Evolutionary conservation across 2,888 invertebrate species (phyloP), one percentile per base, ranked within the genome.

Genomic region (Melikaiella ostensackeni): DNA sequence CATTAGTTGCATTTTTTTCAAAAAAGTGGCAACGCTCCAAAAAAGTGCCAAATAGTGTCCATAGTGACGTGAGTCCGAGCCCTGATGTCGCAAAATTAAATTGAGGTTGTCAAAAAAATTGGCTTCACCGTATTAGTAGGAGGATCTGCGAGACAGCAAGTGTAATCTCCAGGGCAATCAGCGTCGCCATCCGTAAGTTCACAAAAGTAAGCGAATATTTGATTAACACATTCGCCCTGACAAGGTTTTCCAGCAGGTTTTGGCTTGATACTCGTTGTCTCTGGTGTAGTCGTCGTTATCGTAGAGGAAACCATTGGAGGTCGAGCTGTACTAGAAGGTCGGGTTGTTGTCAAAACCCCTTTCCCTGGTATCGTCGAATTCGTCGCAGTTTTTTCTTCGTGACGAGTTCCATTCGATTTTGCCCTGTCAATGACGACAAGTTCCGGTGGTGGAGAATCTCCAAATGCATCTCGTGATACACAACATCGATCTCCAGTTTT

Each of bases 141-240:
- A 46, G 93, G 91, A 76, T 94, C 93, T 0, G 94, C 95, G 83
- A 97, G 93, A 89, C 98, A 98, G 90, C 97, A 98, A 75, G 95
- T 95, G 27, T 95, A 96, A 33, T 91, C 90, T 0, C 82, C 86
- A 0, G 89, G 88, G 75, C 91, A 91, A 24, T 88, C 85, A 8
- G 96, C 97, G 1, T 96, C 95, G 2, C 95, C 92, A 87, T 98
- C 97, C 75, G 97, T 95, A 86, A 96, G 95, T 87, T 97, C 97
- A 89, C 98, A 98, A 83, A 98, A 95, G 75, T 97, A 92, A 11
- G 97, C 96, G 88, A 97, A 95, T 55, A 98, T 92, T 0, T 96
- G 96, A 79, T 95, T 95, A 84, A 97, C 95, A 91, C 98, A 98
- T 88, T 97, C 96, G 1, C 98, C 98, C 66, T 93, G 93, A 88